Evolutionary conservation across 35 echinoderm and acorn worm genomes (phyloP), one percentile per base, ranked within the genome.

Genomic region (Holothuria glaberrima): DNA sequence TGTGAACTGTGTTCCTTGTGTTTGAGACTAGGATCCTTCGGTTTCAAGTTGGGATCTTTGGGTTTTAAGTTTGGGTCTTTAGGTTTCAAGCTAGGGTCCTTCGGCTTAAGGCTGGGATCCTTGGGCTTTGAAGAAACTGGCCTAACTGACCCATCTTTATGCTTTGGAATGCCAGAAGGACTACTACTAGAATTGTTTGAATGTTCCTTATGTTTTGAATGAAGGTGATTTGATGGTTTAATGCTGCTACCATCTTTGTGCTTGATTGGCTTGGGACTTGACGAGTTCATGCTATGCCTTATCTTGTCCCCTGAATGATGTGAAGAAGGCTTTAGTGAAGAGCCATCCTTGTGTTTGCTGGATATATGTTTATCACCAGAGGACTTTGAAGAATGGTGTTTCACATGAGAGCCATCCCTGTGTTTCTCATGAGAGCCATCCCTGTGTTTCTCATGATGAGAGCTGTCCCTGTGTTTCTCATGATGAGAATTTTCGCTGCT

Each of bases 21-120:
- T 68, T 90, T 90, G 54, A 66, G 31, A 59, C 27, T 71, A 45
- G 68, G 91, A 77, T 86, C 91, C 59, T 56, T 92, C 19, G 70
- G 33, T 80, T 92, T 87, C 12, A 34, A 26, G 36, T 63, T 73
- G 28, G 91, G 83, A 80, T 94, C 92, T 86, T 90, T 94, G 59
- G 74, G 64, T 86, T 93, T 89, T 24, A 31, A 25, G 48, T 86
- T 77, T 17, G 56, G 54, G 26, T 93, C 75, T 57, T 76, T 88
- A 25, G 66, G 3, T 48, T 76, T 85, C 50, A 78, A 90, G 18
- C 34, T 68, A 30, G 66, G 85, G 50, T 87, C 85, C 50, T 71
- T 70, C 70, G 85, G n/a, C 63, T 87, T 87, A 26, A 86, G 30
- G 31, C 34, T 86, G 4, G 82, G 85, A 25, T 91, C 90, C 27